These are phyloP conservation scores for Aspidiotus destructor DNA, from an alignment of 2,888 invertebrate genomes.

Conservation along the genomic window DNA sequence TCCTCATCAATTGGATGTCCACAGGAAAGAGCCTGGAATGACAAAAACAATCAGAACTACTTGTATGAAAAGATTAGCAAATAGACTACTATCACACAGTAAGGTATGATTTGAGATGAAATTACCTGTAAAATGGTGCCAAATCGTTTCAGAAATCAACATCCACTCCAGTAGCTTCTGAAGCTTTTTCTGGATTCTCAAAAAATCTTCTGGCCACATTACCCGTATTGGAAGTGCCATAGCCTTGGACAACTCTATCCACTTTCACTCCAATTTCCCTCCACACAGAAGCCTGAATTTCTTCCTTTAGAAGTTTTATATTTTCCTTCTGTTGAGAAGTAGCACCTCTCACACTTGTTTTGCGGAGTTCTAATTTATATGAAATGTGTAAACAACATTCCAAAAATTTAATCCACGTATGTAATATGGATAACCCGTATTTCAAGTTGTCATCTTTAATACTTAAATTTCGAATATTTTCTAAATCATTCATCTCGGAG, in stretches of 20 bases:
- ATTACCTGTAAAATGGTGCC: slow-evolving; percentile 30
- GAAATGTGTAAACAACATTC: not conserved
- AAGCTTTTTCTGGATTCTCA: slow-evolving; percentile 29
- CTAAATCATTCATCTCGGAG: not conserved
- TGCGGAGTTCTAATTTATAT: not conserved
- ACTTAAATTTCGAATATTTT: not conserved
- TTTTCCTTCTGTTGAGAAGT: too few relatives aligned
- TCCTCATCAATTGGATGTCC: slow-evolving; percentile 33
- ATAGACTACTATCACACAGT: too few relatives aligned
- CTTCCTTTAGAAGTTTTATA: too few relatives aligned
- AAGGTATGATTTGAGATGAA: too few relatives aligned
- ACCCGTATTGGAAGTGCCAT: slow-evolving; percentile 35
- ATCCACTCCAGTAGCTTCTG: slow-evolving; percentile 35
- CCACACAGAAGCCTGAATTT: too few relatives aligned
- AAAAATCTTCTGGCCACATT: slow-evolving; percentile 35
- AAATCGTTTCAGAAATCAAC: slow-evolving; percentile 33
- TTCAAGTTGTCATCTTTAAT: not conserved
- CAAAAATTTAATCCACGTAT: not conserved
- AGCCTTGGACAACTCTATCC: slow-evolving; percentile 16
- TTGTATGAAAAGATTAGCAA: too few relatives aligned
- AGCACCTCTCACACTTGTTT: not conserved
- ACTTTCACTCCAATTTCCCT: not conserved
- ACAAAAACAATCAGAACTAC: too few relatives aligned
- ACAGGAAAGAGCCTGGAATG: slow-evolving; percentile 26
- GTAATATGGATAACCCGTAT: not conserved